Evolutionary conservation across 2,888 invertebrate genomes (phyloP).

Genomic region (Erebia aethiops): DNA sequence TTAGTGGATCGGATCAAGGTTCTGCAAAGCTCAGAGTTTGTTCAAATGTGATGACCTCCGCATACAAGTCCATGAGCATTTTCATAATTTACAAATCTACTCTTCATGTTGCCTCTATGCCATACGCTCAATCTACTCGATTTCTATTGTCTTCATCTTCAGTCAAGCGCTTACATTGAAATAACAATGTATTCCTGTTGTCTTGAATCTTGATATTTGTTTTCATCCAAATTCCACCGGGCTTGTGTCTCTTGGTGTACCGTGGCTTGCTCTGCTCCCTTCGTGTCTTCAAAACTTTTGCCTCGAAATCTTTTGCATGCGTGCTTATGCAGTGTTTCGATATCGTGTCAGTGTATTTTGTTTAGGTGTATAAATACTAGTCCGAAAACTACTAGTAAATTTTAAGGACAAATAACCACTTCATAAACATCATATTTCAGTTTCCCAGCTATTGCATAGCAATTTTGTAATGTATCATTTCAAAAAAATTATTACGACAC

Average conservation of each 20-base stretch:
- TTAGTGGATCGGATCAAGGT: not conserved
- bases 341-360: conserved; percentile 69
- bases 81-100: not conserved
- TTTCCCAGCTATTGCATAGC: not conserved
- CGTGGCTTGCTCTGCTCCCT: conserved; percentile 50
- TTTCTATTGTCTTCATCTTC: conserved; percentile 51
- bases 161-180: conserved; percentile 69
- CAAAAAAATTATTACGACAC: not conserved
- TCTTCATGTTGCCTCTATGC: not conserved
- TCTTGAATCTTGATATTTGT: conserved; percentile 59
- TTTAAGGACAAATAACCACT: not conserved
- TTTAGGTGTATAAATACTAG: conserved; percentile 60
- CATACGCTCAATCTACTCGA: conserved; percentile 50
- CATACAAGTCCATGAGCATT: not conserved
- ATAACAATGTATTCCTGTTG: conserved; percentile 75
- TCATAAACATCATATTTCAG: not conserved
- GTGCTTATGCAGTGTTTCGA: conserved; percentile 73
- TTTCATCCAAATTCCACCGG: conserved; percentile 80
- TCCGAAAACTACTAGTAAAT: not conserved
- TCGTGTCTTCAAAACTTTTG: conserved; percentile 62
- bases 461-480: not conserved
- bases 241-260: conserved; percentile 43
- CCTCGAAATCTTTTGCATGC: conserved; percentile 80
- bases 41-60: not conserved
- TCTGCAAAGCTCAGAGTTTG: not conserved